These are phyloP conservation scores for Notiomystis cincta DNA, from an alignment of 2,113 vertebrate genomes.

Conservation along the genomic window DNA sequence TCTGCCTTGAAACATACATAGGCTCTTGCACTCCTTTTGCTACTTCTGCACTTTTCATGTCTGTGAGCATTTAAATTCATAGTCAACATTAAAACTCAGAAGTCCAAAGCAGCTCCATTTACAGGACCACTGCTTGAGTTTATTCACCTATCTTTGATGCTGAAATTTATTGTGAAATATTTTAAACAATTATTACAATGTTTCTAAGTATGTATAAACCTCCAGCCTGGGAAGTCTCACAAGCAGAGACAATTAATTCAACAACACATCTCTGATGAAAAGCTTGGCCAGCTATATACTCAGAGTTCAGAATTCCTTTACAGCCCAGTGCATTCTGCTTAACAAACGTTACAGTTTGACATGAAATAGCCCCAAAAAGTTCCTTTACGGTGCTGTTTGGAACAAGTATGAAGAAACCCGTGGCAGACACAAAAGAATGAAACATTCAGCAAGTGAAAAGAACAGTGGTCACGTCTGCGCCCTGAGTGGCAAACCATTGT, in stretches of 20 bases:
- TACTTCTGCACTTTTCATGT: neutral
- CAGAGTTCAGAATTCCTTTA: constrained; percentile 54
- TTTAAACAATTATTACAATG: neutral
- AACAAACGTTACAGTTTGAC: constrained; percentile 38
- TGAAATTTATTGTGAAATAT: neutral
- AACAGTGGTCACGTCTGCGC: constrained; percentile 47
- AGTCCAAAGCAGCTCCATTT: neutral
- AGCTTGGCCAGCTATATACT: neutral
- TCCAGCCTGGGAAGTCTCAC: neutral
- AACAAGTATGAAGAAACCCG: constrained; percentile 15
- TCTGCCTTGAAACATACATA: neutral
- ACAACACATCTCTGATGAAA: constrained; percentile 3
- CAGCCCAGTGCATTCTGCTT: constrained; percentile 53
- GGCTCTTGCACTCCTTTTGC: neutral
- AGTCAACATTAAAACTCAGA: neutral
- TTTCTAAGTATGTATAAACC: neutral
- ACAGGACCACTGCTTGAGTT: neutral
- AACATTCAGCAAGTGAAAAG: constrained; percentile 55
- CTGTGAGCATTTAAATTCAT: neutral
- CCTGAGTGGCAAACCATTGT: constrained; percentile 47
- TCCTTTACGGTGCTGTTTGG: constrained; percentile 25
- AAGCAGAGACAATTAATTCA: constrained; percentile 46
- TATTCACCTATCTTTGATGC: neutral
- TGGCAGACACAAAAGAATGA: constrained; percentile 21
- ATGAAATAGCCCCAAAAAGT: constrained; percentile 38